phyloP scores from a whole-genome alignment of 2,888 invertebrate species.

The Abrostola triplasia region DNA sequence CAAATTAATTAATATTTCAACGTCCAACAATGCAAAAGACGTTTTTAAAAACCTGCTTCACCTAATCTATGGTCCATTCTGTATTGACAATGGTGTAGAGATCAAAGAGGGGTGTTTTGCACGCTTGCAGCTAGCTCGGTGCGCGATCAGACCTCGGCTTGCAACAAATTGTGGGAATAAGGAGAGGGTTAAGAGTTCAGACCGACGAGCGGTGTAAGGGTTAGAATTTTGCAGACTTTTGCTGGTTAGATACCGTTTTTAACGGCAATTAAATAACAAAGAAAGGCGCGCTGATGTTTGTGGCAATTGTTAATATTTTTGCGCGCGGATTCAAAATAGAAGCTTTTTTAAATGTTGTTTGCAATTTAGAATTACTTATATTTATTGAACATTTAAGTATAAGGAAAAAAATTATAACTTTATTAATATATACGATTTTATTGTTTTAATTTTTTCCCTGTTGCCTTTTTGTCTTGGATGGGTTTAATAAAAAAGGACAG shows the following conservation, averaged over 20 bases:
- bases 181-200: slow-evolving; percentile 25
- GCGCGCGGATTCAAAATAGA: too few species aligned
- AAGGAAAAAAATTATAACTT: too few species aligned
- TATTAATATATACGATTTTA: too few species aligned
- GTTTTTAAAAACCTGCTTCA: slow-evolving; percentile 54
- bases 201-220: slow-evolving; percentile 7
- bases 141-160: slow-evolving; percentile 40
- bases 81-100: slow-evolving; percentile 44
- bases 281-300: too few species aligned
- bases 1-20: slow-evolving; percentile 52
- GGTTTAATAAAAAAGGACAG: too few species aligned
- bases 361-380: too few species aligned
- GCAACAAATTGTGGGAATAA: slow-evolving; percentile 47
- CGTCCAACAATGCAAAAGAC: slow-evolving; percentile 46
- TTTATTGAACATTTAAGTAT: too few species aligned
- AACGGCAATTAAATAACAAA: neutral
- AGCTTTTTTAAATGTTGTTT: too few species aligned
- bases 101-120: slow-evolving; percentile 49
- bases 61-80: slow-evolving; percentile 51
- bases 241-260: slow-evolving; percentile 25
- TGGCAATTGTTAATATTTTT: too few species aligned
- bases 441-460: too few species aligned
- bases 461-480: too few species aligned
- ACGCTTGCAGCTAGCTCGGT: slow-evolving; percentile 49
- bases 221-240: slow-evolving; percentile 21